phyloP scores from a whole-genome alignment of 2,113 vertebrate genomes.

The Gopherus evgoodei region DNA sequence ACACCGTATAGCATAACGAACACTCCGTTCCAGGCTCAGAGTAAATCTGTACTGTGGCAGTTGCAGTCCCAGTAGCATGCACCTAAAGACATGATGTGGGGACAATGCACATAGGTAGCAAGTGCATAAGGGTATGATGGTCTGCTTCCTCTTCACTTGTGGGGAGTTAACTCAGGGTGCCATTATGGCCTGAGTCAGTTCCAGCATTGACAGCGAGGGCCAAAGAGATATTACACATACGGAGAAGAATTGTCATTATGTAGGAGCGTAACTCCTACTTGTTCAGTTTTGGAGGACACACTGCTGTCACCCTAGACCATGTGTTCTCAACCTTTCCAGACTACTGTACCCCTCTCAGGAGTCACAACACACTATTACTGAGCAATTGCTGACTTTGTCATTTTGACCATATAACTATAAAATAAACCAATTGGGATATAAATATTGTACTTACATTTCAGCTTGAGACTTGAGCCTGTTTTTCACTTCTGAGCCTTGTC shows the following conservation, averaged over 20 bases:
- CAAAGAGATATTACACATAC: not conserved
- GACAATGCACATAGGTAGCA: not conserved
- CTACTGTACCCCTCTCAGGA: not conserved
- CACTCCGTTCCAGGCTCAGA: accelerated
- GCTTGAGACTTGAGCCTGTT: too few species aligned
- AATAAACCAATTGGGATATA: too few species aligned
- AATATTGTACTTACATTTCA: too few species aligned
- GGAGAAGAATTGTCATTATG: not conserved
- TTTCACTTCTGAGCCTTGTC: too few species aligned
- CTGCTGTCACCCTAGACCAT: not conserved
- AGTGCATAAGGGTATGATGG: not conserved
- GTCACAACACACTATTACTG: too few species aligned
- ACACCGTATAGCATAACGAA: accelerated
- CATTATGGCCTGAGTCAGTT: not conserved
- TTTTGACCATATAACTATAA: too few species aligned
- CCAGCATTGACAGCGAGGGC: not conserved
- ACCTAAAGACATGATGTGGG: not conserved
- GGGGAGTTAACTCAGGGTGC: not conserved
- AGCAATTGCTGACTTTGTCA: too few species aligned
- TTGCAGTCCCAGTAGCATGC: not conserved
- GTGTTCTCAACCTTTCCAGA: not conserved
- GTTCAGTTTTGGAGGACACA: not conserved
- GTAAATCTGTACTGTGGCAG: not conserved
- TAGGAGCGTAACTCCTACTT: not conserved
- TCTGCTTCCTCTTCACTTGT: not conserved